These are phyloP conservation scores for Cactoblastis cactorum DNA, from an alignment of 2,888 invertebrate species.

Conservation along the genomic window DNA sequence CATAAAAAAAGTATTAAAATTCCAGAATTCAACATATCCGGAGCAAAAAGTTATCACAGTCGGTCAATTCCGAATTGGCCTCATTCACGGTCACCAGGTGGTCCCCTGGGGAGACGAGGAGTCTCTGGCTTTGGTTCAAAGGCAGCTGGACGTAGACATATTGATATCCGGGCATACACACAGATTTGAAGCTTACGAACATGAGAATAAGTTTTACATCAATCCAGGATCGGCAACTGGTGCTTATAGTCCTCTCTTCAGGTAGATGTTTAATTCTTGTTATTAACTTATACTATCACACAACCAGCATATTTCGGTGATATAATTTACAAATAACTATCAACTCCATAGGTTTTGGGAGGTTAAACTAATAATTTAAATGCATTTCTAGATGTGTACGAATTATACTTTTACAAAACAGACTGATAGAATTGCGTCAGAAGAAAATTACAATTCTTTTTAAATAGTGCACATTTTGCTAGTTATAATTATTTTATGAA, in stretches of 20 bases:
- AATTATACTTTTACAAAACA: too few relatives aligned
- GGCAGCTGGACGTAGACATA: slow-evolving; percentile 99
- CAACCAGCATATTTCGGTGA: too few relatives aligned
- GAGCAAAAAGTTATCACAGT: slow-evolving; percentile 99
- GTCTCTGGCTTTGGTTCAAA: slow-evolving; percentile 93
- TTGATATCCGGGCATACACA: slow-evolving; percentile 99
- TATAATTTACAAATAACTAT: too few relatives aligned
- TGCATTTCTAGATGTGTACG: too few relatives aligned
- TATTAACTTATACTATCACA: too few relatives aligned
- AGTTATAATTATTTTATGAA: too few relatives aligned
- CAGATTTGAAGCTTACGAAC: slow-evolving; percentile 98
- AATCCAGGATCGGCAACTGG: slow-evolving; percentile 99
- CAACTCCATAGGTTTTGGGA: too few relatives aligned
- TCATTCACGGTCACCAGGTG: slow-evolving; percentile 98
- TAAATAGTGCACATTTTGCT: too few relatives aligned
- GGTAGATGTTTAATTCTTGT: slow-evolving; percentile 70
- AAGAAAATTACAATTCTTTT: too few relatives aligned
- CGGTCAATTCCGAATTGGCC: slow-evolving; percentile 98
- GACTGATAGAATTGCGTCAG: too few relatives aligned
- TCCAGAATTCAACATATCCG: slow-evolving; percentile 93
- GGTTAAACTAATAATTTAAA: too few relatives aligned
- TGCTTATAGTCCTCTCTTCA: slow-evolving; percentile 95
- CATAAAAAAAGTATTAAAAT: slow-evolving; percentile 23
- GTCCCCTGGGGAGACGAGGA: slow-evolving; percentile 99
- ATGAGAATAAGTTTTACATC: slow-evolving; percentile 99